Conservation (phyloP, 2,113 vertebrate genomes). For the Dromas ardeola region DNA sequence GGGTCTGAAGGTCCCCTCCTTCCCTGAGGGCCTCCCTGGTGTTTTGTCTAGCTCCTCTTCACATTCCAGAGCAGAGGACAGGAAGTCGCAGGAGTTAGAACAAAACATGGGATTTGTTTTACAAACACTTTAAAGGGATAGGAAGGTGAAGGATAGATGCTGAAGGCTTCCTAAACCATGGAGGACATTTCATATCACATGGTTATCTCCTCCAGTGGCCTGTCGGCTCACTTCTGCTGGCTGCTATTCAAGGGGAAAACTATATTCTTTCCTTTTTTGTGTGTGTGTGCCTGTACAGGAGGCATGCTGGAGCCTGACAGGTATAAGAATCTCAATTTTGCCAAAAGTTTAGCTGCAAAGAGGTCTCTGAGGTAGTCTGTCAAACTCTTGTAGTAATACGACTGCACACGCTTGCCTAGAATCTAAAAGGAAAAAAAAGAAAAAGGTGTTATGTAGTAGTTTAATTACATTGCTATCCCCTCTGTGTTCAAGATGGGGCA, state of each 20-base stretch:
- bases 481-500: neutral
- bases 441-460: neutral
- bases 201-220: neutral
- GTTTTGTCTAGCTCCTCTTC: slow-evolving; percentile 47
- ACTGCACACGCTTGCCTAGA: neutral
- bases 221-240: neutral
- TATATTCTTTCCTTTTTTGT: neutral
- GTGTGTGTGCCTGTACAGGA: neutral
- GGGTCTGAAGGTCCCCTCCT: neutral
- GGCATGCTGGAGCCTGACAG: neutral
- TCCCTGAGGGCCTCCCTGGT: neutral
- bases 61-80: slow-evolving; percentile 1
- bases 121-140: neutral
- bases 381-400: neutral
- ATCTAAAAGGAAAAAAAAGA: neutral
- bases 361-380: neutral
- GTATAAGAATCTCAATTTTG: neutral
- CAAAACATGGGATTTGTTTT: neutral
- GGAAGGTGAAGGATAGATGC: neutral
- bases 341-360: neutral
- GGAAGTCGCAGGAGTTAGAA: neutral
- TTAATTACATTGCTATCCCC: neutral
- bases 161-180: neutral
- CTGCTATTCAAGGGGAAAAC: neutral
- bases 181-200: neutral